Percentiles rank a stretch among this genome's conserved stretches.
Conservation (phyloP, 2,888 invertebrate species). For the Heliconius ismenius region DNA sequence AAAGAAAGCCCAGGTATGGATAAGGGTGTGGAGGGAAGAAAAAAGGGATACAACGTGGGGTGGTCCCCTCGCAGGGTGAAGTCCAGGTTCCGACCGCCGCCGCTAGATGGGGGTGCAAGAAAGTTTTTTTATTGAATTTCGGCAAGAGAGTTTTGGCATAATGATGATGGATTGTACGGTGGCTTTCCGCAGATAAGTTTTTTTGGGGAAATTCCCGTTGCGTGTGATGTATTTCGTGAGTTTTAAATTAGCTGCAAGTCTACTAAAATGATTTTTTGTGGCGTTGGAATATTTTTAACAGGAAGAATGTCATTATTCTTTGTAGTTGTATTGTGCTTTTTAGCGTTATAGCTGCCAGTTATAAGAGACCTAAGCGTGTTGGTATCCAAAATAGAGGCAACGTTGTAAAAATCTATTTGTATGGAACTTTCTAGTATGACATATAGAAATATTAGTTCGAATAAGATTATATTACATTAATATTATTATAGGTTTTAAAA, state of each 20-base stretch:
- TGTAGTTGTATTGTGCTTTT: slow-evolving; percentile 18
- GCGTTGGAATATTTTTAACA: slow-evolving; percentile 10
- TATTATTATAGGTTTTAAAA: not conserved
- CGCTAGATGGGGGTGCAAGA: slow-evolving; percentile 76
- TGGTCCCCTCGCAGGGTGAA: slow-evolving; percentile 63
- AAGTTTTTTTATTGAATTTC: slow-evolving; percentile 80
- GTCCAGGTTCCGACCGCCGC: slow-evolving; percentile 63
- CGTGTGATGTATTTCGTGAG: slow-evolving; percentile 73
- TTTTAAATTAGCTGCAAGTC: slow-evolving; percentile 66
- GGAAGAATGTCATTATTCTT: slow-evolving; percentile 19
- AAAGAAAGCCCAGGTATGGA: slow-evolving; percentile 82
- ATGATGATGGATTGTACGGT: slow-evolving; percentile 80
- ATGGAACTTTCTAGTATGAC: not conserved
- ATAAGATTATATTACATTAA: not conserved
- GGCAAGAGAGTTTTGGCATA: slow-evolving; percentile 74
- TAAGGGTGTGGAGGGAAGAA: slow-evolving; percentile 80
- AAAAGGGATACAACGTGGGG: slow-evolving; percentile 79
- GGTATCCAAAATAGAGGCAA: not conserved
- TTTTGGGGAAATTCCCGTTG: slow-evolving; percentile 65
- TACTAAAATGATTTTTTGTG: slow-evolving; percentile 19
- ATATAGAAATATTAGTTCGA: not conserved
- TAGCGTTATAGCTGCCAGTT: not conserved
- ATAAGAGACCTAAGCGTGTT: not conserved
- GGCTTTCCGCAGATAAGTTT: slow-evolving; percentile 76
- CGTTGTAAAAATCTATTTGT: not conserved